Base-by-base conservation (phyloP, 92 coral and sea anemone genomes). In the Porites rus region DNA sequence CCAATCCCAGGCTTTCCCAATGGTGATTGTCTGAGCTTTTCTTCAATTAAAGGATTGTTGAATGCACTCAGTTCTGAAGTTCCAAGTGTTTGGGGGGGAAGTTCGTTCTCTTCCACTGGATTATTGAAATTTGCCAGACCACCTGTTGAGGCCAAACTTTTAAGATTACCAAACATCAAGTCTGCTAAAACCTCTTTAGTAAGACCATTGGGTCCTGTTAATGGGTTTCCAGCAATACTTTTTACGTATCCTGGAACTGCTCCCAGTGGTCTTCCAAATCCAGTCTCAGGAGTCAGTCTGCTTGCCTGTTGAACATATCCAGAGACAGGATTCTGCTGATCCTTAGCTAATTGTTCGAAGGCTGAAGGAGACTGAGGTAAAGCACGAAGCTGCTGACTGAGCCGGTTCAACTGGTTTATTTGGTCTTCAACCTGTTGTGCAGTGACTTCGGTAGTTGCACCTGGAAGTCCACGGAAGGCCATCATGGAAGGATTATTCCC, bases 81-180 rank as follows among this genome's bases (percentile, higher is more conserved):
- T 53, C 68, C 69, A 31, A 51, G 28, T 31, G 53, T 51, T 18
- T 85, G 88, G 7, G 80, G 73, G 25, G 78, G 74, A 72, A 85
- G 13, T 2, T 21, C 66, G 25, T 86, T 82, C 6, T 18, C 85
- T 19, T 85, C 72, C 21, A 86, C 0, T 10, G 90, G 80, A 31
- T 63, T 66, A 69, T 87, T 87, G 14, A 51, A n/a, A 16, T 76
- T 84, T 10, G 66, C 75, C 54, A 80, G 51, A 9, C 85, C 93
- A 9, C 68, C 81, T 59, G 84, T 18, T 0, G 87, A 59, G 25
- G 87, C 96, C 51, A 91, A 80, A 53, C 90, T 93, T 60, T 88
- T 93, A 4, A 95, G 90, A 72, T 71, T 93, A 7, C 98, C 98
- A 93, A 90, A 95, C 98, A 95, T 95, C 70, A 95, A 24, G 64